Conservation (phyloP, 2,113 vertebrate species). For the Orientallactaga bullata region DNA sequence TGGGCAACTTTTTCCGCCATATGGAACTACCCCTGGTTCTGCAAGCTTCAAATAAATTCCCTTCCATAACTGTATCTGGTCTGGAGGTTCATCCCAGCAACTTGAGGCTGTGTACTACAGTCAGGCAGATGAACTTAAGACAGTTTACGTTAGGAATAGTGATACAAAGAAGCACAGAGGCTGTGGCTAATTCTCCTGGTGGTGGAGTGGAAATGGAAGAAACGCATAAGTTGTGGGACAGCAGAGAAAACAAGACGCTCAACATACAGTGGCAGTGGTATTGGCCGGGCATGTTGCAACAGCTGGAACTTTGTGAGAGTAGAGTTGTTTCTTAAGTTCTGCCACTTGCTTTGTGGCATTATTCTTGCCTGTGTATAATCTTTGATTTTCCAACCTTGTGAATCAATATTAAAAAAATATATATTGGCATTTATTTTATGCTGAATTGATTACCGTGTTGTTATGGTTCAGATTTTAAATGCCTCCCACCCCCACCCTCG, state of each 20-base stretch:
- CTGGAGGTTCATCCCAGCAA: no score
- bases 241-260: background rate
- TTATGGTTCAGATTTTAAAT: background rate
- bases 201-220: background rate
- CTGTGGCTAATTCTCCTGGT: background rate
- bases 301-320: background rate
- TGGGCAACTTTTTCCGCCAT: no score
- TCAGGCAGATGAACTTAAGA: background rate
- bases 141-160: background rate
- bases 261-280: background rate
- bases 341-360: background rate
- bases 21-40: no score
- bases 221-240: background rate
- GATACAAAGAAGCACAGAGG: background rate
- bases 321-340: background rate
- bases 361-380: background rate
- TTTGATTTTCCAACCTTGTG: background rate
- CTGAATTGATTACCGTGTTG: background rate
- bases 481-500: no score
- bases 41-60: no score
- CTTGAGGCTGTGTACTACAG: no score
- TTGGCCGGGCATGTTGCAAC: background rate
- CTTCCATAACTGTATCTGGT: no score
- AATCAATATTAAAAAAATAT: no score
- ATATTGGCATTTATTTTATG: constrained; percentile 2